phyloP scores from a whole-genome alignment of 2,113 vertebrate species.

The Garra rufa region DNA sequence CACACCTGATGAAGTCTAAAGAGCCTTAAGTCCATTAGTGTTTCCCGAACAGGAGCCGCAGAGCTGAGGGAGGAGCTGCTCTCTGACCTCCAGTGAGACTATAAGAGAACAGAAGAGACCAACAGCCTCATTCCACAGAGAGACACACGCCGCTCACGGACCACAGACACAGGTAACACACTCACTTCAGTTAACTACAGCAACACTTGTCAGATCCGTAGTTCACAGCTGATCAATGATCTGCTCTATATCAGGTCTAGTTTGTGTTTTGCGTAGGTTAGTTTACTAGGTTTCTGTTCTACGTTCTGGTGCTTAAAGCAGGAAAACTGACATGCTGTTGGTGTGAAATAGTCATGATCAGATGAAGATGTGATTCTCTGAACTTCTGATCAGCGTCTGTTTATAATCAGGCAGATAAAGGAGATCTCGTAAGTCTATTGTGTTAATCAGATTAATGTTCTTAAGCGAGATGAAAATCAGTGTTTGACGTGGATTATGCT shows the following conservation, averaged over 20 bases:
- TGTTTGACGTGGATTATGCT: too few species aligned
- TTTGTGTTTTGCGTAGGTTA: background rate
- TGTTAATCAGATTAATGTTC: background rate
- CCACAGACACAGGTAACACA: background rate
- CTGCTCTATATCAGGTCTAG: background rate
- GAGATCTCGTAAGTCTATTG: background rate
- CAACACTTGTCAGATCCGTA: background rate
- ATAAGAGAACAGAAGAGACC: constrained; percentile 25
- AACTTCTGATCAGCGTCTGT: background rate
- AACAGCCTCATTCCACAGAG: background rate
- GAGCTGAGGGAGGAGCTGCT: background rate
- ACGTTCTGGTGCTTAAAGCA: background rate
- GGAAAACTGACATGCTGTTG: background rate
- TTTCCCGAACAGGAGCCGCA: background rate
- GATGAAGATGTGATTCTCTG: background rate
- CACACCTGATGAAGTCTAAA: constrained; percentile 4
- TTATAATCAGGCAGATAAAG: background rate
- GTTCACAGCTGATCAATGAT: background rate
- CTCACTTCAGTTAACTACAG: background rate
- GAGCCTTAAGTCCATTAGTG: constrained; percentile 29
- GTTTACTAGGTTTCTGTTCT: background rate
- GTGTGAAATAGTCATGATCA: background rate
- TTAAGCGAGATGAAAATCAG: background rate
- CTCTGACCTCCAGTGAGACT: constrained; percentile 55
- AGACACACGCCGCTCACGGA: background rate